Conservation (phyloP, 2,888 invertebrate genomes). For the Brenthis hecate region DNA sequence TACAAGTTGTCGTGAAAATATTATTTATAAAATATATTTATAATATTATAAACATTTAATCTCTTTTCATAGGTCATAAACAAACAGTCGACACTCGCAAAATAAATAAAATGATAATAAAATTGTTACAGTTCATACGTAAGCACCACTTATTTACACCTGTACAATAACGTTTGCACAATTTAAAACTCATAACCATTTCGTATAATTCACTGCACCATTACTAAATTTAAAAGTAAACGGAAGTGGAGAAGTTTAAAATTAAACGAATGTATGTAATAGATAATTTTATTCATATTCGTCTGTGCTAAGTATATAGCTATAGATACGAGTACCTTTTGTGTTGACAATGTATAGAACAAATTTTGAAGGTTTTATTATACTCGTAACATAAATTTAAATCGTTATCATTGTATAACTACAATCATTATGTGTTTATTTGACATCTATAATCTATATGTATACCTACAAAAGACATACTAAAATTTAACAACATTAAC, state of each 20-base stretch:
- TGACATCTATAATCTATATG: too few species aligned
- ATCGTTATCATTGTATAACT: too few species aligned
- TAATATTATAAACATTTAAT: too few species aligned
- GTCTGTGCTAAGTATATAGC: background rate
- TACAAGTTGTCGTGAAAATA: too few species aligned
- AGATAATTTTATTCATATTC: constrained; percentile 1
- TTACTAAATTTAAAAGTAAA: constrained; percentile 21
- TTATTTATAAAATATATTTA: too few species aligned
- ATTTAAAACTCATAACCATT: constrained; percentile 35
- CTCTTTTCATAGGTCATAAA: background rate
- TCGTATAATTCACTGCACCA: constrained; percentile 22
- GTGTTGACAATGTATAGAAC: too few species aligned
- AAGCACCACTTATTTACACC: constrained; percentile 21
- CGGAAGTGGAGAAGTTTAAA: constrained; percentile 30
- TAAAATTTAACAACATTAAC: too few species aligned
- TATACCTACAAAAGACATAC: too few species aligned
- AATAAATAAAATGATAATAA: background rate
- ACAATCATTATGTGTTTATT: too few species aligned
- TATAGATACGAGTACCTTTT: background rate
- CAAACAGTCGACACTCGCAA: background rate
- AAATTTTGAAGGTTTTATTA: too few species aligned
- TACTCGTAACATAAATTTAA: too few species aligned
- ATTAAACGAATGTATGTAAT: constrained; percentile 20
- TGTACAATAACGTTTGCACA: constrained; percentile 25
- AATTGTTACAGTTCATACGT: background rate